Evolutionary conservation across 2,888 invertebrate species (phyloP).

Genomic region (Drosophila nr. perissopoda): DNA sequence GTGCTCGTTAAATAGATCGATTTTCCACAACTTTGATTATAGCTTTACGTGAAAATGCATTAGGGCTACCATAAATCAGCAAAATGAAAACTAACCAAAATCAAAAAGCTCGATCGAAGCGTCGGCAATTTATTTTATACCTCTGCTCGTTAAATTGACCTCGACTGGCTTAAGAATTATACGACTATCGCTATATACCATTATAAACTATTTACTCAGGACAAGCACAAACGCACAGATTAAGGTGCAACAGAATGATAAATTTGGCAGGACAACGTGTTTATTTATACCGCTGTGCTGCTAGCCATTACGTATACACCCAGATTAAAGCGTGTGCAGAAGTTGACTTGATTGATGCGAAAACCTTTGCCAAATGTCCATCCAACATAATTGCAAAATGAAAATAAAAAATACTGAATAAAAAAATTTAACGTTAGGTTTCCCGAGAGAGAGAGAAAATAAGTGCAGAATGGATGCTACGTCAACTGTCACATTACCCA

Average conservation of each 20-base stretch:
- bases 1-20: background rate
- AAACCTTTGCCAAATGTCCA: conserved; percentile 80
- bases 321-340: conserved; percentile 47
- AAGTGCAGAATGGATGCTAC: conserved; percentile 49
- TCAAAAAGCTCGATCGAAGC: background rate
- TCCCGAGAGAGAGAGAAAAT: conserved; percentile 23
- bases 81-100: background rate
- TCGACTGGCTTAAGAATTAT: conserved; percentile 47
- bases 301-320: conserved; percentile 66
- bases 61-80: background rate
- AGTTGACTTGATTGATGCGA: conserved; percentile 80
- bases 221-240: conserved; percentile 15
- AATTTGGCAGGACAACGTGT: conserved; percentile 56
- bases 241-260: conserved; percentile 37
- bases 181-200: conserved; percentile 32
- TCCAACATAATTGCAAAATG: conserved; percentile 73
- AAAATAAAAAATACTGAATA: conserved; percentile 1
- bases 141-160: conserved; percentile 34
- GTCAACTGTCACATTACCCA: conserved; percentile 63
- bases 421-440: conserved; percentile 4
- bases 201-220: conserved; percentile 47
- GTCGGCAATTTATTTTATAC: conserved; percentile 13
- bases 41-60: background rate
- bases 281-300: conserved; percentile 54
- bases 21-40: background rate